Conservation (phyloP, 2,797 vertebrate species). For the Aeoliscus strigatus region DNA sequence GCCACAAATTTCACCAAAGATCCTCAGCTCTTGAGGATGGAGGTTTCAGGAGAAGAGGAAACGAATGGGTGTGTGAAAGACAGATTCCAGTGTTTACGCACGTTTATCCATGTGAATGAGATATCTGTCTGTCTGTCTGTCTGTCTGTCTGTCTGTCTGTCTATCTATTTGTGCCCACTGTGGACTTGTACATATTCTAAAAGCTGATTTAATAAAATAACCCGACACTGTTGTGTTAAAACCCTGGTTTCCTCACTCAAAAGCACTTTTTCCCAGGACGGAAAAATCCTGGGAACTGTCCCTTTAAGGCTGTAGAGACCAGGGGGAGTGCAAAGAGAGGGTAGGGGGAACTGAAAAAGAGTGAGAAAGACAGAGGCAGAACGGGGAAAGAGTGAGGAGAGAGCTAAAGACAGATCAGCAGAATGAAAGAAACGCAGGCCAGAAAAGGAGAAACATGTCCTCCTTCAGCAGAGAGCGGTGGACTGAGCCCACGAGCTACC, state of each 20-base stretch:
- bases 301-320: conserved; percentile 70
- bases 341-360: conserved; percentile 39
- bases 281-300: conserved; percentile 70
- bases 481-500: conserved; percentile 21
- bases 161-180: conserved; percentile 19
- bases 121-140: too few relatives aligned
- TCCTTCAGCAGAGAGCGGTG: conserved; percentile 23
- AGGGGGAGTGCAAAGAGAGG: conserved; percentile 42
- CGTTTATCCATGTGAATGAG: too few relatives aligned
- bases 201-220: conserved; percentile 41
- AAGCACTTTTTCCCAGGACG: conserved; percentile 59
- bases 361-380: conserved; percentile 22
- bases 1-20: conserved; percentile 30
- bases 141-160: too few relatives aligned
- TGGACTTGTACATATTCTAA: conserved; percentile 29
- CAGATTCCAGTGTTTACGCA: conserved; percentile 55
- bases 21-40: conserved; percentile 22
- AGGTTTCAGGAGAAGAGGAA: conserved; percentile 52
- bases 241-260: conserved; percentile 45
- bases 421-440: conserved; percentile 23
- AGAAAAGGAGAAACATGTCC: conserved; percentile 30
- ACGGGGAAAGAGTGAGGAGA: conserved; percentile 7
- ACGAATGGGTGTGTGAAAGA: conserved; percentile 59
- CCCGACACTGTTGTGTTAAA: conserved; percentile 39
- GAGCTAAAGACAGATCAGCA: conserved; percentile 27